Evolutionary conservation across 2,113 vertebrate species (phyloP), one percentile per base, ranked within the genome.

Genomic region (Campylomormyrus numenius): DNA sequence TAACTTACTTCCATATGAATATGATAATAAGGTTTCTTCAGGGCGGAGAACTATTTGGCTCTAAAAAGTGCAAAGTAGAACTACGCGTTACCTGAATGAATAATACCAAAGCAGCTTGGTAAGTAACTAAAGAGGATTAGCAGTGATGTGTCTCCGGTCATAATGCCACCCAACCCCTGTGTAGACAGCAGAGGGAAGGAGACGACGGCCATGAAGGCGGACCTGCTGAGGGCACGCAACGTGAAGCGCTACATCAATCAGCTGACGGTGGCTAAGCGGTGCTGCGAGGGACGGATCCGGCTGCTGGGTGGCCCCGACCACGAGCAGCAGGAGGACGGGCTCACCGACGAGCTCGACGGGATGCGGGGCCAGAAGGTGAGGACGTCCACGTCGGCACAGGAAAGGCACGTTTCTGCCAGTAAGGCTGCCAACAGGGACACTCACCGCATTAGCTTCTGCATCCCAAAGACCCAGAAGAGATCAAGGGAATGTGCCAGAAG

Each of bases 181-280:
- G 24, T 48, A 98, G 97, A 97, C 92, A 93, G 95, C 91, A 97
- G 97, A 97, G 98, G 97, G 87, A 99, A 97, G 94, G 98, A 99
- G 93, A 96, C 97, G 0, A 97, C 98, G 0, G 98, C 98, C 46
- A 98, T 99, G 98, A 99, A 99, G 92, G 98, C 97, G 17, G 98
- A 99, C 92, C 95, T 99, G 58, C 96, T 99, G 91, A 96, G 98
- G 90, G 97, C 98, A 92, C 95, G 98, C 90, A 98, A 99, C 89
- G 98, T 98, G 97, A 99, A 99, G 92, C 96, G 98, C 89, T 99
- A 99, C 46, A 99, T 99, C 93, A 99, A 99, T 93, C 98, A 99
- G 91, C 96, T 99, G 92, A 99, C 98, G 0, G 98, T 99, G 91
- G 98, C 98, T 35, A 99, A 99, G 96, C 99, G 98, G 93, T 98